These are phyloP conservation scores for Notospermus geniculatus DNA, from an alignment of 1,140 invertebrate species.

Conservation along the genomic window DNA sequence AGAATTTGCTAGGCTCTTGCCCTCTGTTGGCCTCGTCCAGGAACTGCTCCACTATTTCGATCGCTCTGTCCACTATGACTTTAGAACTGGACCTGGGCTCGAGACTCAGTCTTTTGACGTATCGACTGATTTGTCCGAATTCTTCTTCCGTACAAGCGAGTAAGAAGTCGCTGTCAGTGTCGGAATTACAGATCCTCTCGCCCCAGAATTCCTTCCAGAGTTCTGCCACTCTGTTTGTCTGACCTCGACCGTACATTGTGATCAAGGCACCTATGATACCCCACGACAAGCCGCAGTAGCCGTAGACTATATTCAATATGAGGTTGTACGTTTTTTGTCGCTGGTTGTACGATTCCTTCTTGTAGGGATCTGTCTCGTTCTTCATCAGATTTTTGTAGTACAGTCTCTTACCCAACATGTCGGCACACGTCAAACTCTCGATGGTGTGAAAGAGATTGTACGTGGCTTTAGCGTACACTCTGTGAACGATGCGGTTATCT, in stretches of 20 bases:
- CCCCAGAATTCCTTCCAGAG: neutral
- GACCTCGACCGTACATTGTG: neutral
- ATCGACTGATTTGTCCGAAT: neutral
- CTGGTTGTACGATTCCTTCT: constrained; percentile 1
- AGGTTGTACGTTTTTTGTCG: neutral
- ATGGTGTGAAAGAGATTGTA: neutral
- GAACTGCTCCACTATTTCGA: neutral
- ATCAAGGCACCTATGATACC: neutral
- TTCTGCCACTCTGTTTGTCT: neutral
- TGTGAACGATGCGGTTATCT: neutral
- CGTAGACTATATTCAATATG: neutral
- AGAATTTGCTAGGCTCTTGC: constrained; percentile 5
- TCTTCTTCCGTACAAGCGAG: neutral
- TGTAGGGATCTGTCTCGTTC: neutral
- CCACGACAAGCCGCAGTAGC: neutral
- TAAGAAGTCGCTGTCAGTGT: constrained; percentile 4
- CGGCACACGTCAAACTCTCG: constrained; percentile 2
- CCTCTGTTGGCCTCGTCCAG: neutral
- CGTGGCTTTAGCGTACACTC: neutral
- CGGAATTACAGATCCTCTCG: neutral
- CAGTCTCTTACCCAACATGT: constrained; percentile 3
- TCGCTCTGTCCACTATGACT: no score
- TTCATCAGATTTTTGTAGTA: neutral
- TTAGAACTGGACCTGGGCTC: neutral
- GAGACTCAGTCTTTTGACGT: neutral